Conservation (phyloP, 2,888 invertebrate species). For the Stenchaetothrips biformis region DNA sequence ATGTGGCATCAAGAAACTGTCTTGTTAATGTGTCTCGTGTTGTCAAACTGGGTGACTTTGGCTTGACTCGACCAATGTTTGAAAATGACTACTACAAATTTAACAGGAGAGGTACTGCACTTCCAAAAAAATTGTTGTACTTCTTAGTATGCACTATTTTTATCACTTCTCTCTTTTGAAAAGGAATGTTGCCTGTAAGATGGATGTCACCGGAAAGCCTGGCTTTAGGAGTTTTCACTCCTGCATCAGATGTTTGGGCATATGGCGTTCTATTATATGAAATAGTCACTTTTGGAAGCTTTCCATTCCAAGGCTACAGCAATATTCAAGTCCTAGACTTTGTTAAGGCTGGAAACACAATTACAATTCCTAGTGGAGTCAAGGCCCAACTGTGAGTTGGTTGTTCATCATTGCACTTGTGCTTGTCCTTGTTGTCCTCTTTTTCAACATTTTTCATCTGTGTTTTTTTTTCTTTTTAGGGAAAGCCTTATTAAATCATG, state of each 20-base stretch:
- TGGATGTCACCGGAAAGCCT: slow-evolving; percentile 94
- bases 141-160: not conserved
- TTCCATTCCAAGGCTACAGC: slow-evolving; percentile 82
- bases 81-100: slow-evolving; percentile 88
- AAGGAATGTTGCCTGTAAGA: slow-evolving; percentile 75
- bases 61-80: slow-evolving; percentile 83
- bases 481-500: slow-evolving; percentile 71
- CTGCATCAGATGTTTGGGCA: slow-evolving; percentile 86
- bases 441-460: slow-evolving; percentile 9
- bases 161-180: slow-evolving; percentile 22
- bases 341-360: slow-evolving; percentile 69
- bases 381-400: slow-evolving; percentile 72
- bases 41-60: slow-evolving; percentile 79
- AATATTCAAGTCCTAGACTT: slow-evolving; percentile 78
- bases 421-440: slow-evolving; percentile 26
- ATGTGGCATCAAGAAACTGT: slow-evolving; percentile 76
- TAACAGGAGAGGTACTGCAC: slow-evolving; percentile 62
- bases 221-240: slow-evolving; percentile 74
- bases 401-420: not conserved
- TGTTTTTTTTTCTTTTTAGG: slow-evolving; percentile 48
- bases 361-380: slow-evolving; percentile 70
- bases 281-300: slow-evolving; percentile 85
- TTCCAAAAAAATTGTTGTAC: not conserved
- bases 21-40: slow-evolving; percentile 68
- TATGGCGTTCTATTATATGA: slow-evolving; percentile 83